These are phyloP conservation scores for Platyscapa corneri DNA, from an alignment of 1,140 invertebrate genomes.

Conservation along the genomic window DNA sequence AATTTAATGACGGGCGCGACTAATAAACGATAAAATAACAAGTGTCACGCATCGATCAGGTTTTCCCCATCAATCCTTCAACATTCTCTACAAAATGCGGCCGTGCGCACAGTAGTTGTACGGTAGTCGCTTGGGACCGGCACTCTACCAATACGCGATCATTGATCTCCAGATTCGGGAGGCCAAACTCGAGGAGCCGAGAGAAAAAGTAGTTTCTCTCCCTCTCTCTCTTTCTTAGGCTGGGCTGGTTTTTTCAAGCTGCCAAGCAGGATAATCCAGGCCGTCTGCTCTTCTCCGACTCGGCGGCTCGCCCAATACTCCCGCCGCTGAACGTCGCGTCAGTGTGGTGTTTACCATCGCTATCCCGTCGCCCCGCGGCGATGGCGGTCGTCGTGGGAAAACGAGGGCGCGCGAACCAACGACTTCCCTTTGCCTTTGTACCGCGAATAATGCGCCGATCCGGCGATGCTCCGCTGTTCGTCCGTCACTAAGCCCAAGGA, in stretches of 20 bases:
- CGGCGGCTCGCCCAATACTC: no score
- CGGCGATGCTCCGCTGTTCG: not conserved
- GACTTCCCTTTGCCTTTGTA: not conserved
- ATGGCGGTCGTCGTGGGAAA: not conserved
- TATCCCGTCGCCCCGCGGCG: not conserved
- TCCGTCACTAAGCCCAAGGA: not conserved
- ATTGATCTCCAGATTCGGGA: not conserved
- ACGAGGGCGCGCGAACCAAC: no score
- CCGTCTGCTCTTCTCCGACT: no score
- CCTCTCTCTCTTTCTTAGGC: no score
- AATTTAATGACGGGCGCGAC: no score
- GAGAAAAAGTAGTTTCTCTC: not conserved
- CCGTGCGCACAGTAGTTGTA: not conserved
- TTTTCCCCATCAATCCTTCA: no score
- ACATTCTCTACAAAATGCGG: no score
- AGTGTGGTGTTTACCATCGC: not conserved
- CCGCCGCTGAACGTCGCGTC: not conserved
- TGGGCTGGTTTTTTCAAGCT: no score
- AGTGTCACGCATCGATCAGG: no score
- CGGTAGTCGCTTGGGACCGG: not conserved
- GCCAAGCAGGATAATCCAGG: not conserved
- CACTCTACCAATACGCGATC: constrained; percentile 2
- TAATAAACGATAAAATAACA: no score
- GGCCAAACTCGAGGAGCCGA: not conserved
- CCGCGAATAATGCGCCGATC: not conserved